Evolutionary conservation across 2,888 invertebrate genomes (phyloP).

Genomic region (Sisyra nigra): DNA sequence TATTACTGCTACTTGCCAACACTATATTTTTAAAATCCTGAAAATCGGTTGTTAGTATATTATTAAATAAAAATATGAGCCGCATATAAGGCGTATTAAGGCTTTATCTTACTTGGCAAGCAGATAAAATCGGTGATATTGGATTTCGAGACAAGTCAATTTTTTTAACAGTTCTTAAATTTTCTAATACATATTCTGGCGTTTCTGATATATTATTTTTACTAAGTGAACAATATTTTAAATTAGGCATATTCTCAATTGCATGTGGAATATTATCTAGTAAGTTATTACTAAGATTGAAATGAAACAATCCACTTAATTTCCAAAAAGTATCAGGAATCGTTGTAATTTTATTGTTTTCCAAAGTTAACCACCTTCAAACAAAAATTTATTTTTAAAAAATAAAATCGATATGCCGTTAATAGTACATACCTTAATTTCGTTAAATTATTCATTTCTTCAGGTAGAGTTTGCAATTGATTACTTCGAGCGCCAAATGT

Average conservation of each 20-base stretch:
- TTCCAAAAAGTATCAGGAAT: slow-evolving; percentile 35
- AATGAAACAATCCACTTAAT: slow-evolving; percentile 38
- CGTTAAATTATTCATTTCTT: slow-evolving; percentile 35
- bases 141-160: slow-evolving; percentile 24
- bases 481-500: slow-evolving; percentile 52
- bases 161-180: slow-evolving; percentile 19
- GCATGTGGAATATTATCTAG: slow-evolving; percentile 33
- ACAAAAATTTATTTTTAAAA: slow-evolving; percentile 9
- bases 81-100: background rate
- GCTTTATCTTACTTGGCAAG: slow-evolving; percentile 14
- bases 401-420: slow-evolving; percentile 2
- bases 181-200: slow-evolving; percentile 17
- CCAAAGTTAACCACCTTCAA: slow-evolving; percentile 47
- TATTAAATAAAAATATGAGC: no score
- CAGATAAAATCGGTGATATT: slow-evolving; percentile 13
- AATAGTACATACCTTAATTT: slow-evolving; percentile 39
- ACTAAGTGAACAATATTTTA: slow-evolving; percentile 21
- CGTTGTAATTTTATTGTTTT: slow-evolving; percentile 37
- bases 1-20: background rate
- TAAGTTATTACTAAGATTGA: slow-evolving; percentile 42
- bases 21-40: slow-evolving; percentile 5
- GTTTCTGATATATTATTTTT: slow-evolving; percentile 20
- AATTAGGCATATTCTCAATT: slow-evolving; percentile 18
- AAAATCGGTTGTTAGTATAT: background rate
- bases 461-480: slow-evolving; percentile 36